phyloP scores from a whole-genome alignment of 2,113 vertebrate species.

The Xenus cinereus region DNA sequence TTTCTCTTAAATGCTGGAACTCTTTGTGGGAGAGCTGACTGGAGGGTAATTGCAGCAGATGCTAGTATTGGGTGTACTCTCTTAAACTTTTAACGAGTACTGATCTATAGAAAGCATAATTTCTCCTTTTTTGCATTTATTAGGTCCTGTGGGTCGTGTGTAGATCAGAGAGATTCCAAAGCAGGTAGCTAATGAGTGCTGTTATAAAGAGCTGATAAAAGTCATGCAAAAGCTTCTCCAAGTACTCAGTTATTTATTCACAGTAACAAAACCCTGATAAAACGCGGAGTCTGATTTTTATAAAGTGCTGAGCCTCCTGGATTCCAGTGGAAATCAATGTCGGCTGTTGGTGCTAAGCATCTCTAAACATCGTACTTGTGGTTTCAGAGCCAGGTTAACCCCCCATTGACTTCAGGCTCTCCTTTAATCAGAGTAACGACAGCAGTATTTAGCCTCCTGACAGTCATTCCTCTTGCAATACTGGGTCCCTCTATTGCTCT shows the following conservation, averaged over 20 bases:
- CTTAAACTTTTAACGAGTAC: not conserved
- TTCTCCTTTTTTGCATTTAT: not conserved
- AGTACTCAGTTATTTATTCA: not conserved
- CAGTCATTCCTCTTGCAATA: not conserved
- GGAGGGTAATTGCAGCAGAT: not conserved
- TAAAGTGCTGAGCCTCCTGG: not conserved
- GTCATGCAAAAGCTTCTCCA: not conserved
- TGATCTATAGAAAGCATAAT: not conserved
- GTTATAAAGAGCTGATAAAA: not conserved
- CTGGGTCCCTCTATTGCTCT: not conserved
- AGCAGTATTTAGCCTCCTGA: not conserved
- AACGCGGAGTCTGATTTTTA: not conserved
- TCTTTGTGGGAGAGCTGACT: not conserved
- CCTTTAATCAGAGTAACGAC: not conserved
- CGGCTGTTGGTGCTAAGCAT: not conserved
- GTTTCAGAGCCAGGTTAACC: not conserved
- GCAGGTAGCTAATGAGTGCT: not conserved
- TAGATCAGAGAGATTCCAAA: not conserved
- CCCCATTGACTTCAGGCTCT: not conserved
- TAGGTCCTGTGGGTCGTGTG: not conserved
- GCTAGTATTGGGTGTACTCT: not conserved
- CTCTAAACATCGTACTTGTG: not conserved
- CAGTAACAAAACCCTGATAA: not conserved
- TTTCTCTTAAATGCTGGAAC: not conserved
- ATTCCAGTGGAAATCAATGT: slow-evolving; percentile 2